Percentiles rank a stretch among this genome's conserved stretches.
These are phyloP conservation scores for Chelmon rostratus DNA, from an alignment of 2,797 vertebrate genomes.

Conservation along the genomic window DNA sequence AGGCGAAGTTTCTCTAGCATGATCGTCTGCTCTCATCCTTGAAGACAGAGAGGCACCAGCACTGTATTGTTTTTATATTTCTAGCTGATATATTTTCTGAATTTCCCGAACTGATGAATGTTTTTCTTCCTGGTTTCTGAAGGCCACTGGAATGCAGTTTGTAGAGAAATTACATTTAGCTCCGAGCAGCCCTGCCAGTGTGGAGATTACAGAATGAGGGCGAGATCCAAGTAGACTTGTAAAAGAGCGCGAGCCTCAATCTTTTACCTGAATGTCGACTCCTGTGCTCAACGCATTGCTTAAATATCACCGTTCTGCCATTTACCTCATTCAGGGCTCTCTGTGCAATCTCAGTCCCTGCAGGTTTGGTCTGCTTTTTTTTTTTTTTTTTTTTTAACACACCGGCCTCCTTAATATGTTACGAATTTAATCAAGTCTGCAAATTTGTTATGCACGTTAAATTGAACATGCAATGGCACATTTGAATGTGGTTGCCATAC, in stretches of 20 bases:
- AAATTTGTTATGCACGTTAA: slow-evolving; percentile 85
- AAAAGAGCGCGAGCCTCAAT: slow-evolving; percentile 58
- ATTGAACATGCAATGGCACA: slow-evolving; percentile 88
- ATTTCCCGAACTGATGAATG: slow-evolving; percentile 58
- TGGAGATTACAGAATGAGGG: slow-evolving; percentile 59
- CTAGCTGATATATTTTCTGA: slow-evolving; percentile 35
- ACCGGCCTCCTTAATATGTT: slow-evolving; percentile 78
- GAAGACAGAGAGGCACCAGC: slow-evolving; percentile 13
- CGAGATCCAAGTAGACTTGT: slow-evolving; percentile 55
- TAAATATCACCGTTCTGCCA: slow-evolving; percentile 60
- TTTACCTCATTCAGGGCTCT: slow-evolving; percentile 47
- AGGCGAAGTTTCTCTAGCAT: slow-evolving; percentile 37
- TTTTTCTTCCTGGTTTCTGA: slow-evolving; percentile 43
- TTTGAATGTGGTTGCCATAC: slow-evolving; percentile 95
- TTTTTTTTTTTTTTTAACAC: slow-evolving; percentile 43
- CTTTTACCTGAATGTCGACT: slow-evolving; percentile 58
- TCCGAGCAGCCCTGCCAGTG: slow-evolving; percentile 50
- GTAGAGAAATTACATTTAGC: slow-evolving; percentile 60
- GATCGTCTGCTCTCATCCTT: slow-evolving; percentile 22
- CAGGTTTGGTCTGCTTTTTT: slow-evolving; percentile 54
- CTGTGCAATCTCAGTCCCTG: slow-evolving; percentile 56
- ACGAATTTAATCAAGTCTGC: slow-evolving; percentile 85
- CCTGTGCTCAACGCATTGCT: slow-evolving; percentile 39
- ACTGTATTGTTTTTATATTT: slow-evolving; percentile 30
- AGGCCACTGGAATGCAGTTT: slow-evolving; percentile 57